Evolutionary conservation across 23 tunicate genomes (phyloP).

Genomic region (Ascidia mentula): DNA sequence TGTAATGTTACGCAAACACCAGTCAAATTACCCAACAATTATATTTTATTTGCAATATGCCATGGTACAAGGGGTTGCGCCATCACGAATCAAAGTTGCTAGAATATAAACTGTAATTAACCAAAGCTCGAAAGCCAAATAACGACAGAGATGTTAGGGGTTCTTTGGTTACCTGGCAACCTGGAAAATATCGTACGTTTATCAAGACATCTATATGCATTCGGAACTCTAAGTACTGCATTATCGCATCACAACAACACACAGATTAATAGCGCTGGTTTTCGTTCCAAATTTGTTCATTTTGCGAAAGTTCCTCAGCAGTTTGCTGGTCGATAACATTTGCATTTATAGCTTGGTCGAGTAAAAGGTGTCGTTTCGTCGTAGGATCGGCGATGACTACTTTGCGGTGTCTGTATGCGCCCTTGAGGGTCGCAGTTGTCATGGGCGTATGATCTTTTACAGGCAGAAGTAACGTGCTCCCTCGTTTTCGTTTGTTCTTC

Average conservation of each 20-base stretch:
- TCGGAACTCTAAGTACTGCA: not conserved
- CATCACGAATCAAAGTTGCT: too few relatives aligned
- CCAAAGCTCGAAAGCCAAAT: too few relatives aligned
- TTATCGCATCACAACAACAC: not conserved
- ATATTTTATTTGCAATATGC: too few relatives aligned
- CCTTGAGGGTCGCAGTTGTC: conserved; percentile 28
- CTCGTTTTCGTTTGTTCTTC: conserved; percentile 38
- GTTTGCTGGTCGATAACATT: conserved; percentile 43
- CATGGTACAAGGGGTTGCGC: too few relatives aligned
- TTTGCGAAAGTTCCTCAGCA: conserved; percentile 22
- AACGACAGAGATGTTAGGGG: too few relatives aligned
- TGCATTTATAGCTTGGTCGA: conserved; percentile 36
- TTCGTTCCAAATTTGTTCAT: conserved; percentile 20
- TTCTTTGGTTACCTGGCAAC: too few relatives aligned
- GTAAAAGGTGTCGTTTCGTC: conserved; percentile 27
- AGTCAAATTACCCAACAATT: too few relatives aligned
- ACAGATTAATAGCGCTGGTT: not conserved
- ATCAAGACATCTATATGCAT: not conserved
- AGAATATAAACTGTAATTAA: too few relatives aligned
- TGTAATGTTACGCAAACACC: too few relatives aligned
- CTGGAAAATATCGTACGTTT: not conserved
- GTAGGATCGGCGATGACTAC: conserved; percentile 30
- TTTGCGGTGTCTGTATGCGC: conserved; percentile 39
- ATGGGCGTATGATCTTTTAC: conserved; percentile 50
- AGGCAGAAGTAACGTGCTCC: conserved; percentile 61